These are phyloP conservation scores for Heliconius eleuchia DNA, from an alignment of 1,140 invertebrate genomes.

Conservation along the genomic window DNA sequence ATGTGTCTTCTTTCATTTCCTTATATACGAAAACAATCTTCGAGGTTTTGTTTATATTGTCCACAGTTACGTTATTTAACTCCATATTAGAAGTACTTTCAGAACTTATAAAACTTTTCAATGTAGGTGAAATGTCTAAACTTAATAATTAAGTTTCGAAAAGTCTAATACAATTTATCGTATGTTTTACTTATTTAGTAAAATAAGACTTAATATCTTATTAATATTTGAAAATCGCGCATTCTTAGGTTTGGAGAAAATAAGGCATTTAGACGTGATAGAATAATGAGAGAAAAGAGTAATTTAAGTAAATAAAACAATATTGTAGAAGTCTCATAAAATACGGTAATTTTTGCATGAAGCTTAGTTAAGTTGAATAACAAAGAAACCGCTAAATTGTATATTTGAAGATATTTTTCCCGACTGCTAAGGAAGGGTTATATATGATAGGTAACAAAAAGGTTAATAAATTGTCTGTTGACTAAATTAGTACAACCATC, in stretches of 20 bases:
- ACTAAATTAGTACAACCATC: constrained; percentile 15
- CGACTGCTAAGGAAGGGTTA: too few species aligned
- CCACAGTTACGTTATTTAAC: neutral
- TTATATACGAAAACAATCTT: neutral
- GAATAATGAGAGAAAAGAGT: too few species aligned
- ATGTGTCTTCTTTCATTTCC: neutral
- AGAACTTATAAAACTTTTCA: neutral
- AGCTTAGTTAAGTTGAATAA: too few species aligned
- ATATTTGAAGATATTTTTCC: too few species aligned
- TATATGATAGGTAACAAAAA: neutral
- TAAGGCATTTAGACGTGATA: too few species aligned
- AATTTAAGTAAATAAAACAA: too few species aligned
- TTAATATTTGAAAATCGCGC: too few species aligned
- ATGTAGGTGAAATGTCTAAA: neutral
- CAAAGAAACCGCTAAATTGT: neutral
- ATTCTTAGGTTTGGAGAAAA: too few species aligned
- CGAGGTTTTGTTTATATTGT: neutral
- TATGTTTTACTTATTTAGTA: neutral
- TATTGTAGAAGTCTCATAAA: neutral
- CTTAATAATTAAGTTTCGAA: neutral
- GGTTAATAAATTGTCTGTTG: neutral
- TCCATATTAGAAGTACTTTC: neutral
- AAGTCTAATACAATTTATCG: neutral
- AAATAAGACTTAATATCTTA: neutral
- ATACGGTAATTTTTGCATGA: neutral